These are phyloP conservation scores for Pheosia tremula DNA, from an alignment of 2,888 invertebrate species.

Conservation along the genomic window DNA sequence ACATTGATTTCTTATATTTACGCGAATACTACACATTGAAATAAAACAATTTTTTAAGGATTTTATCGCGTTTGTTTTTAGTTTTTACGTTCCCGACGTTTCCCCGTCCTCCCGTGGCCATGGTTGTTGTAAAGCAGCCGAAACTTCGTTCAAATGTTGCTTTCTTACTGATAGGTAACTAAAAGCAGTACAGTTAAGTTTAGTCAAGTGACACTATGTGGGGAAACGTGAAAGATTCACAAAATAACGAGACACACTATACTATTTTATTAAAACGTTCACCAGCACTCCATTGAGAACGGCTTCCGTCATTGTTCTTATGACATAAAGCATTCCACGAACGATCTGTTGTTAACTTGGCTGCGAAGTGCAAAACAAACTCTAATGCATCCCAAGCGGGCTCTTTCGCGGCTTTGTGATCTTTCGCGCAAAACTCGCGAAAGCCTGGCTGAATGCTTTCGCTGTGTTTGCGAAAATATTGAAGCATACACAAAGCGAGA, in stretches of 20 bases:
- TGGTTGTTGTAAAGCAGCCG: too few species aligned
- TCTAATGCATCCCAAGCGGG: conserved; percentile 49
- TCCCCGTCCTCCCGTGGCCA: too few species aligned
- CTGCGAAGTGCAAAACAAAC: conserved; percentile 35
- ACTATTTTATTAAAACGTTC: not conserved
- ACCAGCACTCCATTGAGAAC: conserved; percentile 25
- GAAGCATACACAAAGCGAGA: conserved; percentile 10
- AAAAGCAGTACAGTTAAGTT: too few species aligned
- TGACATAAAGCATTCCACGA: conserved; percentile 34
- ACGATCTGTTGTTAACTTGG: conserved; percentile 29
- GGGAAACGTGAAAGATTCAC: not conserved
- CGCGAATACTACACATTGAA: too few species aligned
- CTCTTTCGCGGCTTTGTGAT: conserved; percentile 33
- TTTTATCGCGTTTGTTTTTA: too few species aligned
- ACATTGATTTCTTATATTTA: too few species aligned
- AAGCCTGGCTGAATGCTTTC: conserved; percentile 13
- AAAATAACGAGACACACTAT: not conserved
- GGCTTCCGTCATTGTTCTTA: conserved; percentile 33
- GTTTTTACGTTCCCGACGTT: too few species aligned
- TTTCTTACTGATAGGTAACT: too few species aligned
- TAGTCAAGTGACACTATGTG: too few species aligned
- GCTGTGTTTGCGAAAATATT: not conserved
- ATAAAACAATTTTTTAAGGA: too few species aligned
- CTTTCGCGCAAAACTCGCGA: conserved; percentile 13
- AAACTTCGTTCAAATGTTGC: too few species aligned